These are phyloP conservation scores for Archilochus colubris DNA, from an alignment of 2,113 vertebrate species.

Conservation along the genomic window DNA sequence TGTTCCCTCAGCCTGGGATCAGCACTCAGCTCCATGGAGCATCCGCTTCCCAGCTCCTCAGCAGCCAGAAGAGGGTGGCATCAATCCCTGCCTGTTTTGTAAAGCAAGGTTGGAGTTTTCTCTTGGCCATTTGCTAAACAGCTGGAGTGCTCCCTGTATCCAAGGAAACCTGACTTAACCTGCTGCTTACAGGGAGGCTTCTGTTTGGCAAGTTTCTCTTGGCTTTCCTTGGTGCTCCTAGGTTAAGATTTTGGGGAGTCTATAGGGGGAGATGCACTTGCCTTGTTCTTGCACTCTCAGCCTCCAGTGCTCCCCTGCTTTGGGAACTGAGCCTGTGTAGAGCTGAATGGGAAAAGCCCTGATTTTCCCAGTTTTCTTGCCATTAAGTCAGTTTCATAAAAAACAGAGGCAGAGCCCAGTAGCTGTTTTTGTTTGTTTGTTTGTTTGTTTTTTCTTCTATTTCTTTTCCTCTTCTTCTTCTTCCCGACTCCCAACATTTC, in stretches of 20 bases:
- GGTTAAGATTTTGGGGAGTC: not conserved
- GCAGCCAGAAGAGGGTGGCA: not conserved
- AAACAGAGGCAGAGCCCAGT: not conserved
- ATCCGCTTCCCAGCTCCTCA: not conserved
- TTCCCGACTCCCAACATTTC: not conserved
- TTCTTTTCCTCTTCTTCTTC: conserved; percentile 21
- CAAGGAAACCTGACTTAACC: conserved; percentile 66
- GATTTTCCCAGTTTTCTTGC: not conserved
- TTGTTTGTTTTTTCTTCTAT: not conserved
- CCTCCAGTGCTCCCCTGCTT: not conserved
- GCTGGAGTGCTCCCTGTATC: conserved; percentile 67
- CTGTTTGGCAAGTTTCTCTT: not conserved
- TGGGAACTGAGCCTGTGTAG: not conserved
- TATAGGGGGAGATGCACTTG: not conserved
- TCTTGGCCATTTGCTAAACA: conserved; percentile 56
- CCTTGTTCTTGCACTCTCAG: not conserved
- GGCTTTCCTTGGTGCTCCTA: not conserved
- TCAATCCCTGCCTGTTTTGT: conserved; percentile 7
- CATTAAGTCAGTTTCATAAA: not conserved
- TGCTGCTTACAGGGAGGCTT: conserved; percentile 19
- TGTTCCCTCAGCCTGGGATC: rapidly evolving
- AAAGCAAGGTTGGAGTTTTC: conserved; percentile 45
- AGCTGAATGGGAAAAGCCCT: not conserved
- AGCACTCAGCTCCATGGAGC: not conserved
- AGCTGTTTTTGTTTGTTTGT: not conserved